Conservation (phyloP, 2,797 vertebrate genomes). For the Sorex maritimensis region DNA sequence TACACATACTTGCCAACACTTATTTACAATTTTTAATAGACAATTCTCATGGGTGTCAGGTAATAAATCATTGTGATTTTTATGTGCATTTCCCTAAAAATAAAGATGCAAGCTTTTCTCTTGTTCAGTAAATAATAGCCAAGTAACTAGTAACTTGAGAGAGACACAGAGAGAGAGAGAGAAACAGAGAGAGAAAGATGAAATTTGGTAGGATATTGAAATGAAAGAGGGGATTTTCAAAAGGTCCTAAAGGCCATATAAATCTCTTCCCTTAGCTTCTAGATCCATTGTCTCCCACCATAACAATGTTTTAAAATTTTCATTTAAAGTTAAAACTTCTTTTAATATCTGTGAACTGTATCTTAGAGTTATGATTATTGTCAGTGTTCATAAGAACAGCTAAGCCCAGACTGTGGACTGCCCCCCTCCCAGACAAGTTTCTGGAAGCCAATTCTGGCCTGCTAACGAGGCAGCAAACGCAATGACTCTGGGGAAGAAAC, state of each 20-base stretch:
- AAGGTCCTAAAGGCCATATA: background rate
- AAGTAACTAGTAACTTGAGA: too few species aligned
- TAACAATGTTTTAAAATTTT: background rate
- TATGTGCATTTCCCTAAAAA: too few species aligned
- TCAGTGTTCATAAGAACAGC: background rate
- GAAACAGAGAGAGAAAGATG: too few species aligned
- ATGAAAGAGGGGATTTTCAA: background rate
- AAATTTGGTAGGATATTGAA: background rate
- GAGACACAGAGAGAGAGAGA: too few species aligned
- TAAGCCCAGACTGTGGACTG: background rate
- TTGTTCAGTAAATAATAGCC: too few species aligned
- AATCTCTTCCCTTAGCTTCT: background rate
- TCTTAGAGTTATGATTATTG: background rate
- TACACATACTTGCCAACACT: too few species aligned
- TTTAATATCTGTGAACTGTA: background rate
- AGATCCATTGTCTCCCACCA: background rate
- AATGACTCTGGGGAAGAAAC: constrained; percentile 4
- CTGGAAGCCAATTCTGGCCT: background rate
- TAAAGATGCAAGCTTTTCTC: too few species aligned
- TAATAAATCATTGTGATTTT: too few species aligned
- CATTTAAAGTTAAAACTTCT: background rate
- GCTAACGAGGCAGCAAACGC: background rate
- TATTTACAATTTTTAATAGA: too few species aligned
- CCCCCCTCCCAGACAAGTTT: background rate
- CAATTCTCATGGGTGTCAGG: too few species aligned